Evolutionary conservation across 1,140 invertebrate species (phyloP).

Genomic region (Pristionchus pacificus): DNA sequence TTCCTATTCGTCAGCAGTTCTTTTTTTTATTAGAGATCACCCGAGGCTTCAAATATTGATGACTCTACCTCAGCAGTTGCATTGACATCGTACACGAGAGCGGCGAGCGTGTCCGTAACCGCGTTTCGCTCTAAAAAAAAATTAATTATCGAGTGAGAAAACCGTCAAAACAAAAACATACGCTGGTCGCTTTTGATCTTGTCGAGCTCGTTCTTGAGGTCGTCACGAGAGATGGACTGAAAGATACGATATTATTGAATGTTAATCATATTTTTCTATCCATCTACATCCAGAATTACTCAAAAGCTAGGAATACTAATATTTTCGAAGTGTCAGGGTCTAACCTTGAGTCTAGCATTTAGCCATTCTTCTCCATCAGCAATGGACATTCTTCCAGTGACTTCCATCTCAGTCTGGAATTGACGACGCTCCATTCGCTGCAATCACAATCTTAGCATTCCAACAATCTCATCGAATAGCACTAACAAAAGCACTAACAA

Average conservation of each 20-base stretch:
- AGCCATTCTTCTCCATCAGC: conserved; percentile 54
- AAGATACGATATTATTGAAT: not conserved
- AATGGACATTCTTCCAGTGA: conserved; percentile 52
- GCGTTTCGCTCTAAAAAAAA: conserved; percentile 46
- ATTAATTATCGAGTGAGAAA: not conserved
- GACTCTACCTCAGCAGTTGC: conserved; percentile 55
- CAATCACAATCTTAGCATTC: too few relatives aligned
- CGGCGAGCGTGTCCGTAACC: conserved; percentile 53
- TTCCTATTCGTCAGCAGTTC: too few relatives aligned
- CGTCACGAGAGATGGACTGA: conserved; percentile 48
- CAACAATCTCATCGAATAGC: too few relatives aligned
- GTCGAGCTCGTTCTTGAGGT: conserved; percentile 52
- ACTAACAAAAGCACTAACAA: too few relatives aligned
- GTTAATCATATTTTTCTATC: not conserved
- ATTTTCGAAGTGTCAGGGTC: too few relatives aligned
- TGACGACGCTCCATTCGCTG: conserved; percentile 48
- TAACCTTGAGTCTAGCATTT: conserved; percentile 41
- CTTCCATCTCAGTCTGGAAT: conserved; percentile 56
- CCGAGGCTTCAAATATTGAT: conserved; percentile 46
- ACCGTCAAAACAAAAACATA: conserved; percentile 16
- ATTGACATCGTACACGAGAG: conserved; percentile 58
- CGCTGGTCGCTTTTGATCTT: conserved; percentile 50
- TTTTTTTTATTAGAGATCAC: conserved; percentile 24
- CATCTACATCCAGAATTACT: not conserved
- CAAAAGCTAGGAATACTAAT: not conserved